These are phyloP conservation scores for Carollia perspicillata DNA, from an alignment of 2,113 vertebrate genomes.

Conservation along the genomic window DNA sequence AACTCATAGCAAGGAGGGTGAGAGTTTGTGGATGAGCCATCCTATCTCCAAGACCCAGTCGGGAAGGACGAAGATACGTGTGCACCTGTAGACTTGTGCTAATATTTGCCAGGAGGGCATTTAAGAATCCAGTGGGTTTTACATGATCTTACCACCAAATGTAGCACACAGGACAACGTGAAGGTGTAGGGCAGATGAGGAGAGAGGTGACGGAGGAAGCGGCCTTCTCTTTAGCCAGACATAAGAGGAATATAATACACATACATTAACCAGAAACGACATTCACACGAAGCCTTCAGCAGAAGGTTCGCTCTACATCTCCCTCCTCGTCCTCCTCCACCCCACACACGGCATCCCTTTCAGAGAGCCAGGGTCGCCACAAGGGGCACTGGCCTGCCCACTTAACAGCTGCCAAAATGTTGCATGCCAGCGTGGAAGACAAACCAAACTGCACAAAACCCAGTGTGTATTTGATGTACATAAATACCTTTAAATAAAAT, in stretches of 20 bases:
- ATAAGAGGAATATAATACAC: slow-evolving; percentile 25
- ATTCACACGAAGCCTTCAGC: slow-evolving; percentile 14
- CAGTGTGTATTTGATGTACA: slow-evolving; percentile 75
- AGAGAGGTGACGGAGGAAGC: not conserved
- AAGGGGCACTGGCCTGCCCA: slow-evolving; percentile 35
- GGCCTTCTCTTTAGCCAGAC: slow-evolving; percentile 34
- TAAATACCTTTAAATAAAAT: slow-evolving; percentile 75
- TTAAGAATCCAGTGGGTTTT: not conserved
- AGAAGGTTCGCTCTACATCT: slow-evolving; percentile 22
- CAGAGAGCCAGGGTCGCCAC: slow-evolving; percentile 49
- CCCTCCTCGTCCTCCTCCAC: not conserved
- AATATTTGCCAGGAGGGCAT: not conserved
- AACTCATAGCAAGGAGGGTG: not conserved
- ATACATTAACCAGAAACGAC: not conserved
- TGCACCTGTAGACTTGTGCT: not conserved
- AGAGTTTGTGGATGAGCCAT: not conserved
- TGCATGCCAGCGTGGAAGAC: slow-evolving; percentile 77
- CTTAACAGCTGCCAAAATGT: slow-evolving; percentile 75
- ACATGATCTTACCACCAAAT: slow-evolving; percentile 23
- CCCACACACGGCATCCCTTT: not conserved
- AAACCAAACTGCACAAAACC: slow-evolving; percentile 66
- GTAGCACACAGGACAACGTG: not conserved
- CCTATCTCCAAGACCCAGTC: not conserved
- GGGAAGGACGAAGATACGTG: not conserved
- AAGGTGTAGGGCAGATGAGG: not conserved